Percentiles rank a stretch among this genome's conserved stretches.
These are phyloP conservation scores for Dipodomys merriami DNA, from an alignment of 2,113 vertebrate species.

Conservation along the genomic window DNA sequence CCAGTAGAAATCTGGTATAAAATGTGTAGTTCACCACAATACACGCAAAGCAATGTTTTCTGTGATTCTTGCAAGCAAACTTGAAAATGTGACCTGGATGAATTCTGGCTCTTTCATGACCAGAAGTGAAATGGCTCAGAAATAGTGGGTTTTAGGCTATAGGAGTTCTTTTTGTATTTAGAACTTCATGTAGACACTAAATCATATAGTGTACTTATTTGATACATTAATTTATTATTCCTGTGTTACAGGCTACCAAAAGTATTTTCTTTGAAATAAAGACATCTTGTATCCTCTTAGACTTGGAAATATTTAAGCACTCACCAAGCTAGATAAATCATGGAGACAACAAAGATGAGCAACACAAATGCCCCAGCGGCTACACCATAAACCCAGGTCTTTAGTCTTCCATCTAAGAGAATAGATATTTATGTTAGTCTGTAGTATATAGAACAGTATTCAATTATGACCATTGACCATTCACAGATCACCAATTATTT, in stretches of 20 bases:
- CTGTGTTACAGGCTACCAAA: neutral
- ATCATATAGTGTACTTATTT: neutral
- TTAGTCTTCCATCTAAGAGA: constrained; percentile 97
- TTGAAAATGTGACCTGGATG: neutral
- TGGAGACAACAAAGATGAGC: constrained; percentile 98
- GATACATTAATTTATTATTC: neutral
- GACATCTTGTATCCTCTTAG: neutral
- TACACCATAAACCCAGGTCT: constrained; percentile 99
- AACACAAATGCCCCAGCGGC: constrained; percentile 97
- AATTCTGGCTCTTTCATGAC: neutral
- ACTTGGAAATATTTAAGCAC: constrained; percentile 86
- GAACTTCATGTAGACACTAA: neutral
- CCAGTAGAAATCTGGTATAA: neutral
- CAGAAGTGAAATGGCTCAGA: neutral
- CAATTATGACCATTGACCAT: constrained; percentile 43
- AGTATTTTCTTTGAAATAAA: constrained; percentile 6
- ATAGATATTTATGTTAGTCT: constrained; percentile 85
- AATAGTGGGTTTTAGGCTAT: neutral
- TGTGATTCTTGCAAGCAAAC: neutral
- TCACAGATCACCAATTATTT: constrained; percentile 45
- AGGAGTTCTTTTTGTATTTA: neutral
- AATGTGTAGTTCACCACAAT: neutral
- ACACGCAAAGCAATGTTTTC: neutral
- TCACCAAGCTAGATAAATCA: constrained; percentile 99
- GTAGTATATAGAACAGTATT: constrained; percentile 67